Percentiles rank a stretch among this genome's conserved stretches.
Evolutionary conservation across 2,888 invertebrate genomes (phyloP).

Genomic region (Noctua fimbriata): DNA sequence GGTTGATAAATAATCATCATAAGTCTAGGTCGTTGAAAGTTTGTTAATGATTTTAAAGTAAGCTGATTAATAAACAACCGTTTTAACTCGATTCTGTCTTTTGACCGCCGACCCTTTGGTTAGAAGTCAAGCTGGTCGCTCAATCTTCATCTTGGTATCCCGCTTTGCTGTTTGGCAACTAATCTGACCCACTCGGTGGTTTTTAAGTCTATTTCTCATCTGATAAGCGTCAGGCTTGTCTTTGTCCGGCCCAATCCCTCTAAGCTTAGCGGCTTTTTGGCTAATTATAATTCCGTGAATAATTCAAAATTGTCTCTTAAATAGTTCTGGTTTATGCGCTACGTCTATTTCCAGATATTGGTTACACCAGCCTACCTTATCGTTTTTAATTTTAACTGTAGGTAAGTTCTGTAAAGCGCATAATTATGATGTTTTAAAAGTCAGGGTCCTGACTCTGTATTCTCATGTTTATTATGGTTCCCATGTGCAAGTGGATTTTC

Average conservation of each 20-base stretch:
- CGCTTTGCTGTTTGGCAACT: neutral
- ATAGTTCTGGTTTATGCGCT: neutral
- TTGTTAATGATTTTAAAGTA: neutral
- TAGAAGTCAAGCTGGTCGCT: neutral
- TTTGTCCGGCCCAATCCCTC: neutral
- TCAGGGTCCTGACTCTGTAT: no score
- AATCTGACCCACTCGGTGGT: neutral
- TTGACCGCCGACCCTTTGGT: neutral
- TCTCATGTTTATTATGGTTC: neutral
- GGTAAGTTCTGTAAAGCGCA: neutral
- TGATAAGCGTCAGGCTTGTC: neutral
- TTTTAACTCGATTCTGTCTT: neutral
- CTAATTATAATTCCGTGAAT: neutral
- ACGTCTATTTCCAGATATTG: neutral
- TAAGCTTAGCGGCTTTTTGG: neutral
- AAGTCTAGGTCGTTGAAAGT: neutral
- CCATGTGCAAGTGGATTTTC: neutral
- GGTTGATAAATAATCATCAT: neutral
- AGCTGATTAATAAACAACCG: neutral
- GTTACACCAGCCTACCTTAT: no score
- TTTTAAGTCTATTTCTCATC: neutral
- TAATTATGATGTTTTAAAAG: neutral
- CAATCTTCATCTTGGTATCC: neutral
- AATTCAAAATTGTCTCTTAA: neutral
- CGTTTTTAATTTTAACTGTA: conserved; percentile 5